Percentiles rank a stretch among this genome's conserved stretches.
These are phyloP conservation scores for Lepilemur septentrionalis DNA, from an alignment of 2,797 vertebrate genomes.

Conservation along the genomic window DNA sequence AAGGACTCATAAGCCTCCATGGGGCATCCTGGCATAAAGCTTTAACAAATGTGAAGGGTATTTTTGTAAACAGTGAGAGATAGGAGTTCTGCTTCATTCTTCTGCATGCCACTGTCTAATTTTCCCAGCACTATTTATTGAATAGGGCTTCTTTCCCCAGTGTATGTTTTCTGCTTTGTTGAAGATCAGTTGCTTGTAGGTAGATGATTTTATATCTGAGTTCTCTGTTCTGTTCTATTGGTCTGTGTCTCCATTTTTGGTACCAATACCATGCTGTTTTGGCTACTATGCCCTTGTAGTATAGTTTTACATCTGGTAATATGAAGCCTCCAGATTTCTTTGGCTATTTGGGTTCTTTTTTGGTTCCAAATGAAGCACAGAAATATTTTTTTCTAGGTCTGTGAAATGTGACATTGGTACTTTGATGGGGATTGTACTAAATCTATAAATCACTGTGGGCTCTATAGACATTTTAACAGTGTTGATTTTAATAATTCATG, in stretches of 20 bases:
- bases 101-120: not conserved
- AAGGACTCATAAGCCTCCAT: not conserved
- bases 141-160: not conserved
- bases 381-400: not conserved
- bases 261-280: not conserved
- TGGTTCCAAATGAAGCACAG: not conserved
- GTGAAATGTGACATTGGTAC: not conserved
- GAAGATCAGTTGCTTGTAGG: not conserved
- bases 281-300: not conserved
- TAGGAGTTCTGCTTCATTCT: not conserved
- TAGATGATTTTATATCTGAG: not conserved
- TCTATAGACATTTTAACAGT: not conserved
- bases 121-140: not conserved
- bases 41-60: not conserved
- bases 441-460: not conserved
- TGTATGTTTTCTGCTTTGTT: not conserved
- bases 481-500: not conserved
- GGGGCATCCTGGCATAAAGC: not conserved
- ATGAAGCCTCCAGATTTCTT: not conserved
- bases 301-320: not conserved
- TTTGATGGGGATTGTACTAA: not conserved
- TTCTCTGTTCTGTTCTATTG: not conserved
- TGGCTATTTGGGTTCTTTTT: not conserved
- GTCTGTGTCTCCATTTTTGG: not conserved
- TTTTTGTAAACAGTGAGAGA: not conserved